phyloP scores from a whole-genome alignment of 2,113 vertebrate species.

The Thalassoma bifasciatum region DNA sequence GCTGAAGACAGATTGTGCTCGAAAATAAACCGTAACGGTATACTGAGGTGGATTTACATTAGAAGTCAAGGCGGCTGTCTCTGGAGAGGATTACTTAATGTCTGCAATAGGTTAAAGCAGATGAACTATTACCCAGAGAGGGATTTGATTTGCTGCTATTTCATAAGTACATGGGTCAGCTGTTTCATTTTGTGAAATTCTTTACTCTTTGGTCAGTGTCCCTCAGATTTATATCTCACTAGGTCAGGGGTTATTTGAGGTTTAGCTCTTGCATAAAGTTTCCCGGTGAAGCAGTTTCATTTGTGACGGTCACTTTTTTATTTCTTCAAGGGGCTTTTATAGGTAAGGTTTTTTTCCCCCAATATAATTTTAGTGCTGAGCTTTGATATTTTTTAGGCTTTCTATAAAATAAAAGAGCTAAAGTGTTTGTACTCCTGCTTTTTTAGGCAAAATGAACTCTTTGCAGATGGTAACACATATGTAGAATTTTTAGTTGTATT shows the following conservation, averaged over 20 bases:
- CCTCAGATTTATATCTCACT: not conserved
- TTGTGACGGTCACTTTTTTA: too few species aligned
- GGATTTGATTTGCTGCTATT: conserved; percentile 7
- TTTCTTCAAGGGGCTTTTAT: too few species aligned
- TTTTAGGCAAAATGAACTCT: too few species aligned
- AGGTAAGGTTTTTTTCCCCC: too few species aligned
- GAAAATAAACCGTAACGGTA: not conserved
- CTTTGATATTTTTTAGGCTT: too few species aligned
- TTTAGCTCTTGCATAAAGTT: not conserved
- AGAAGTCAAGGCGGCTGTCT: not conserved
- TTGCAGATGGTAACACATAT: too few species aligned
- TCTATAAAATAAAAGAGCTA: too few species aligned
- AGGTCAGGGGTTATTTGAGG: not conserved
- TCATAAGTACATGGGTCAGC: not conserved
- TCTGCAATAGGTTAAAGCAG: not conserved
- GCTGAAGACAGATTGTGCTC: not conserved
- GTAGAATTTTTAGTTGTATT: too few species aligned
- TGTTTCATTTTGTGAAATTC: not conserved
- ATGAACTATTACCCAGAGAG: not conserved
- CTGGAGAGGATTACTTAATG: not conserved
- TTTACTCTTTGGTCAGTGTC: not conserved
- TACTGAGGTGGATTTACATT: not conserved
- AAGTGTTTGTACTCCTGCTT: too few species aligned
- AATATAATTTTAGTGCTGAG: too few species aligned
- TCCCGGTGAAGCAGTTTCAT: not conserved